Conservation (phyloP, 1,140 invertebrate species). For the Plutomurus gul region DNA sequence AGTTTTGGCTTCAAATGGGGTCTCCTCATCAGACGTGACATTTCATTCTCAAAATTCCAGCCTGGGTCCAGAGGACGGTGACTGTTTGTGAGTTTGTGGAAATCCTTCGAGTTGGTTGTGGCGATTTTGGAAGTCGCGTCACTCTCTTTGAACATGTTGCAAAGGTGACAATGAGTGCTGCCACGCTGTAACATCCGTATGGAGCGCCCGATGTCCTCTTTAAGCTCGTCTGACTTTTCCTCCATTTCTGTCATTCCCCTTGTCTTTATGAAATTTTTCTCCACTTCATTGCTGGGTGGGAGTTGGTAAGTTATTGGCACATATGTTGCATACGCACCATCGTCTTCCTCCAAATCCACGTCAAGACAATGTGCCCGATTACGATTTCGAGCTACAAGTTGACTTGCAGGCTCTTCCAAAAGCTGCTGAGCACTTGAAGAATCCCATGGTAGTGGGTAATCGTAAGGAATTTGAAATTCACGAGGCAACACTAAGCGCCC, state of each 20-base stretch:
- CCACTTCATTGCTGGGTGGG: conserved; percentile 35
- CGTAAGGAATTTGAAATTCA: conserved; percentile 41
- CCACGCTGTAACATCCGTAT: background rate
- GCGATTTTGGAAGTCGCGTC: background rate
- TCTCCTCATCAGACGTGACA: conserved; percentile 3
- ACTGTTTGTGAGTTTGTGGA: background rate
- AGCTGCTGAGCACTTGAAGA: background rate
- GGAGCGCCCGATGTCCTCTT: background rate
- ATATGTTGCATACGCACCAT: conserved; percentile 33
- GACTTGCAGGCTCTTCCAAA: background rate
- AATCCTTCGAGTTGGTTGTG: background rate
- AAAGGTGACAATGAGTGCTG: background rate
- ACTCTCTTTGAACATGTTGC: background rate
- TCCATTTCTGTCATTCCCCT: conserved; percentile 33
- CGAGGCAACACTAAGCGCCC: conserved; percentile 38
- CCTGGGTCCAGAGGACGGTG: background rate
- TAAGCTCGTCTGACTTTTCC: conserved; percentile 14
- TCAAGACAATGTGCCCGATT: conserved; percentile 25
- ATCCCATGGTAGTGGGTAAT: conserved; percentile 32
- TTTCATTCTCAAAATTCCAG: conserved; percentile 31
- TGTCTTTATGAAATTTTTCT: conserved; percentile 22
- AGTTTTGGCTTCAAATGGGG: background rate
- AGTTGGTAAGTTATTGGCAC: conserved; percentile 40
- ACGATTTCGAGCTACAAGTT: conserved; percentile 28
- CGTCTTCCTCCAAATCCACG: conserved; percentile 42